Base-by-base conservation (phyloP, 2,113 vertebrate species). In the Dunckerocampus dactyliophorus region DNA sequence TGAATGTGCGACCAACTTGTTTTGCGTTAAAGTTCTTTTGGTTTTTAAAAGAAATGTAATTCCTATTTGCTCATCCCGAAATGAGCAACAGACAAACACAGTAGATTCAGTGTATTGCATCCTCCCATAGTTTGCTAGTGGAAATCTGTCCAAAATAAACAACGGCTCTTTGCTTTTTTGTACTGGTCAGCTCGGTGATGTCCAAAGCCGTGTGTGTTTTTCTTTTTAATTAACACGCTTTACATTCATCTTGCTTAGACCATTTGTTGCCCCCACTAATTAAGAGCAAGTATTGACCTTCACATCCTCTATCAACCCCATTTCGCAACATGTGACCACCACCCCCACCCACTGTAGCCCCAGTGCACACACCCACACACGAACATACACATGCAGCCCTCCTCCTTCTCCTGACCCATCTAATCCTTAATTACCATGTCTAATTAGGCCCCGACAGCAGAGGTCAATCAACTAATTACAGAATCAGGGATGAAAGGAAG, bases 381-480 rank as follows among this genome's bases (percentile, higher is more conserved):
- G 46, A 47, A 55, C 57, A 39, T 58, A 59, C 57, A 24, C 68
- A 60, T 59, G 51, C 47, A 67, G 11, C 59, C 17, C 37, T 31
- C 21, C 62, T 37, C 67, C 57, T 75, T 77, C 66, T 79, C 61
- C 69, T 80, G 80, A 84, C 82, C 73, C 47, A 65, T 75, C 79
- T 87, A 84, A 85, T 89, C 81, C 75, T 81, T 87, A 86, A 87
- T 87, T 86, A 86, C 79, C 80, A 83, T 87, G 81, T 84, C 82
- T 84, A 86, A 87, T 86, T 89, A 89, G 75, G 74, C 63, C 74
- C 74, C 79, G 85, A 85, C 87, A 86, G 83, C 75, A 86, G 85
- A 86, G 84, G 87, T 89, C 87, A 89, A 84, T 87, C 84, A 84
- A 84, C 81, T 86, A 82, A 89, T 87, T 89, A 87, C 81, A 73